Conservation (phyloP, 2,888 invertebrate genomes). For the Eurytoma adleriae region DNA sequence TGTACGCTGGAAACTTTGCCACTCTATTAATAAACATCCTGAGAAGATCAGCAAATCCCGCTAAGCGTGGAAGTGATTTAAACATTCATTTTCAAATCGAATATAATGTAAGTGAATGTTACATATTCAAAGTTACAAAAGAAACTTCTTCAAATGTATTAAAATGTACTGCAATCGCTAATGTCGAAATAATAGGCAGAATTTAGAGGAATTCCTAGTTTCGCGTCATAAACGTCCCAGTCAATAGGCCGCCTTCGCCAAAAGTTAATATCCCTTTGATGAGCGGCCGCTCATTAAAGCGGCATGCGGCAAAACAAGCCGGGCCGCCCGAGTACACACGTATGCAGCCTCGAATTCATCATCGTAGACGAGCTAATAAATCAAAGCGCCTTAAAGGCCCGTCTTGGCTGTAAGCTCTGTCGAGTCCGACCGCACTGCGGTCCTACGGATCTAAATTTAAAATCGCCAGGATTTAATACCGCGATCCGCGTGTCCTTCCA, state of each 20-base stretch:
- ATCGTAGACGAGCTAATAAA: constrained; percentile 17
- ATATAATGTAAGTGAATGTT: no score
- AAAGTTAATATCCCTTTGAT: constrained; percentile 31
- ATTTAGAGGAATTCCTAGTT: not conserved
- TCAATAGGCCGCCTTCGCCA: not conserved
- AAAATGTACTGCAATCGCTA: no score
- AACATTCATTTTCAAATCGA: no score
- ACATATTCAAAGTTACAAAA: no score
- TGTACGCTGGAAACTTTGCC: not conserved
- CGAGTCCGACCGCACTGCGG: constrained; percentile 14
- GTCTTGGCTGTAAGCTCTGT: not conserved
- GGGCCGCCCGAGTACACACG: not conserved
- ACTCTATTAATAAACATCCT: no score
- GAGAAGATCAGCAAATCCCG: no score
- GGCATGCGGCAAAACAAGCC: constrained; percentile 4
- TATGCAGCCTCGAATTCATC: constrained; percentile 8
- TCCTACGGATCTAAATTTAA: constrained; percentile 49
- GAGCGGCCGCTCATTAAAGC: constrained; percentile 15
- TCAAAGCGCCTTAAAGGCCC: constrained; percentile 13
- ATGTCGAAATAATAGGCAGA: not conserved
- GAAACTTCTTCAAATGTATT: no score
- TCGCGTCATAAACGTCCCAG: not conserved
- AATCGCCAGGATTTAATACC: constrained; percentile 23
- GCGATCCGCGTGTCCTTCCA: not conserved
- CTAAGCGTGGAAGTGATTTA: no score